Evolutionary conservation across 37 sponge, comb jelly and placozoan species (phyloP).

Genomic region (Amphimedon queenslandica): DNA sequence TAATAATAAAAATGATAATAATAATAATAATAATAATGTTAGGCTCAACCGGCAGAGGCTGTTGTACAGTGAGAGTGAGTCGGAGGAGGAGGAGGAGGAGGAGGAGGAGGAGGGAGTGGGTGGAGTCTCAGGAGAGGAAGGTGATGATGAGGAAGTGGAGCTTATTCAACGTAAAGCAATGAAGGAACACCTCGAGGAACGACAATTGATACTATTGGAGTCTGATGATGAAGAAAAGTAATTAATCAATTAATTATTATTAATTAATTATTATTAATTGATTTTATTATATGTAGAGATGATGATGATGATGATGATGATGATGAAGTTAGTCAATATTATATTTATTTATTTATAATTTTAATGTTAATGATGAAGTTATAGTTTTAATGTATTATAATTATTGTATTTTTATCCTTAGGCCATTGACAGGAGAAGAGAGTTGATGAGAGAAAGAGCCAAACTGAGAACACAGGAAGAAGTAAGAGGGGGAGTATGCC

Average conservation of each 20-base stretch:
- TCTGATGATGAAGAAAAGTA: too few relatives aligned
- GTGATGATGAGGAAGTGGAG: constrained; percentile 13
- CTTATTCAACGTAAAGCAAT: background rate
- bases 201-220: too few relatives aligned
- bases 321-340: too few relatives aligned
- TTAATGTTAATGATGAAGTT: too few relatives aligned
- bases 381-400: too few relatives aligned
- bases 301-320: constrained; percentile 26
- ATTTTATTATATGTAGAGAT: background rate
- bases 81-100: constrained; percentile 5
- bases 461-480: background rate
- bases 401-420: constrained; percentile 3
- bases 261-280: background rate
- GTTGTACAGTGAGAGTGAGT: constrained; percentile 45
- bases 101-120: constrained; percentile 4
- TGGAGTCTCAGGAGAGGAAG: background rate
- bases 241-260: too few relatives aligned
- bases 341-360: too few relatives aligned
- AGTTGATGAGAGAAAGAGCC: constrained; percentile 53
- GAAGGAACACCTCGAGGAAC: background rate
- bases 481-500: too few relatives aligned
- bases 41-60: background rate
- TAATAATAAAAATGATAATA: background rate
- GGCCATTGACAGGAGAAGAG: constrained; percentile 51
- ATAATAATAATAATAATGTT: background rate